These are phyloP conservation scores for Notothenia rossii DNA, from an alignment of 2,113 vertebrate genomes.

Conservation along the genomic window DNA sequence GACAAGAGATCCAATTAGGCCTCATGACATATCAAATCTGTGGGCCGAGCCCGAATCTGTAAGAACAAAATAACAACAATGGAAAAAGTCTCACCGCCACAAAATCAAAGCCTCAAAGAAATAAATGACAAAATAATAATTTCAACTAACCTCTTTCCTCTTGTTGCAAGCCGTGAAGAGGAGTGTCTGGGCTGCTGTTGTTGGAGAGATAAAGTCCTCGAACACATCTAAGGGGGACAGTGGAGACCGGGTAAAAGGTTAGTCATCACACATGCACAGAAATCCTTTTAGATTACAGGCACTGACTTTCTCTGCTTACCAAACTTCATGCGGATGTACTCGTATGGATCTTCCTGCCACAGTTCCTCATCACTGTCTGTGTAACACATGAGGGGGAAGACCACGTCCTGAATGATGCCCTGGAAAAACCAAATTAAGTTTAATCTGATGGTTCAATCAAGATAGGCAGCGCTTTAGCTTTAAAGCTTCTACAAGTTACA, in stretches of 20 bases:
- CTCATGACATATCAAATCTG: background rate
- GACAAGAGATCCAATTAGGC: background rate
- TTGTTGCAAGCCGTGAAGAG: slow-evolving; percentile 98
- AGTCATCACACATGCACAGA: background rate
- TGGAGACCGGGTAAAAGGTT: slow-evolving; percentile 16
- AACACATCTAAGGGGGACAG: slow-evolving; percentile 89
- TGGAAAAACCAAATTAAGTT: slow-evolving; percentile 54
- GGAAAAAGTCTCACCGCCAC: background rate
- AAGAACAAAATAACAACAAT: too few species aligned
- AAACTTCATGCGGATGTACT: slow-evolving; percentile 99
- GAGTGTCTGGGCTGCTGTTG: slow-evolving; percentile 96
- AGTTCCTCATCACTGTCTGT: slow-evolving; percentile 98
- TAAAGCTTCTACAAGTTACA: background rate
- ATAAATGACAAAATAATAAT: background rate
- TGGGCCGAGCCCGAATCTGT: background rate
- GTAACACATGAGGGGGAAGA: slow-evolving; percentile 96
- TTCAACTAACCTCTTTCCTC: slow-evolving; percentile 93
- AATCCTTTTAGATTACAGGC: background rate
- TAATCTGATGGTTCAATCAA: background rate
- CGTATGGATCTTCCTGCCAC: slow-evolving; percentile 99
- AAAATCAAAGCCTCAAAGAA: background rate
- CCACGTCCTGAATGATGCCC: slow-evolving; percentile 88
- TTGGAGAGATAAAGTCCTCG: slow-evolving; percentile 99
- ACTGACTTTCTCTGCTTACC: slow-evolving; percentile 77
- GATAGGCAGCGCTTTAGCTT: background rate